Base-by-base conservation (phyloP, 1,140 invertebrate species). In the Dryas iulia region DNA sequence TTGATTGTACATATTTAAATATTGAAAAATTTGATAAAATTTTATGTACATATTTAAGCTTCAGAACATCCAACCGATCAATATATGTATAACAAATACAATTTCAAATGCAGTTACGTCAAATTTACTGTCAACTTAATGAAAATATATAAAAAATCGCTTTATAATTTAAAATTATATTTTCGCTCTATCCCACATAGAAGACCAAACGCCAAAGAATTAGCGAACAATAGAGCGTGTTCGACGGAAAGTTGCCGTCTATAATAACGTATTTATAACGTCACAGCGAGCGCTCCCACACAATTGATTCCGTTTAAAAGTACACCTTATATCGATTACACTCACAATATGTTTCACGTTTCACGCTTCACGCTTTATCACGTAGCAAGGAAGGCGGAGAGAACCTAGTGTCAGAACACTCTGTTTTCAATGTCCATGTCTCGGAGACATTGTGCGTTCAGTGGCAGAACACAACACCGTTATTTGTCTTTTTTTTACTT, bases 211-310 rank as follows among this genome's bases (percentile, higher is more conserved):
- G 21, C 59, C 39, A 53, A 62, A 62, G 59, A 62, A 62, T 62
- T 62, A 62, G 59, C 59, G 59, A 62, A 62, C 59, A 62, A 62
- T 62, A 30, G 59, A 52, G 25, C 59, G 25, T 62, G 59, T 62
- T 62, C 39, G 59, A 11, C 26, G 39, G 24, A 62, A 62, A 62
- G 59, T 62, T 62, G 39, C 24, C 59, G 39, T 7, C 59, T 53
- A 18, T 62, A 53, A 62, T 62, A 62, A 62, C 52, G 59, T 62
- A 62, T 62, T 52, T 62, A 62, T 53, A 62, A 53, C 10, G 39
- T 52, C 39, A 47, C 39, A 3, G n/a, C 39, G 39, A 47, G 39
- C 18, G 14, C 14, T 25, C 23, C 23, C 39, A 5, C 26, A 62
- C 59, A 62, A 62, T 62, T 62, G 59, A 62, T 62, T 35, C 25